Base-by-base conservation (phyloP, 2,888 invertebrate genomes). In the Coenonympha glycerion region DNA sequence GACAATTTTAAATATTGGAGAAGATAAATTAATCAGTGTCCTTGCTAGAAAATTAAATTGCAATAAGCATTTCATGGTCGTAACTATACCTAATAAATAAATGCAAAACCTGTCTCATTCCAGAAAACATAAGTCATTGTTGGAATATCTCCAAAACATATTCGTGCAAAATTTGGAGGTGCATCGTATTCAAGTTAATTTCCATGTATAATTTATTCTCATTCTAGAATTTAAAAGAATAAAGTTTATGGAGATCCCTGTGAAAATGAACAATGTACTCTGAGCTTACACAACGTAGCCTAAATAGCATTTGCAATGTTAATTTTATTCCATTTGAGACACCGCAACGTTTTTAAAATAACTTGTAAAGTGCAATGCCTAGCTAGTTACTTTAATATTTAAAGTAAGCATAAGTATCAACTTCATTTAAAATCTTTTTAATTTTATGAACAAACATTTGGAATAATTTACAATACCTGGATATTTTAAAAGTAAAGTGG, bases 271-370 rank as follows among this genome's bases (percentile, higher is more conserved):
- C 64, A 61, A 61, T 60, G 58, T 61, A 58, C 54, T 56, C 56
- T 41, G 49, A 53, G 56, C 57, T 61, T 57, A 53, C 61, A 60
- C 51, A 53, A 52, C 59, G 59, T 48, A 48, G 48, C 49, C 51
- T 53, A 53, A 59, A 56, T 55, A 57, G 59, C 57, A 61, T 65
- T 59, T 66, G 63, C 61, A 63, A 63, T 64, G 62, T 63, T 63
- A 67, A 67, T 66, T 64, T 59, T 58, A 61, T 63, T 61, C 58
- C 56, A 53, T 55, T 63, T 60, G 56, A 60, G 62, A 59, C 58
- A 53, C 59, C 53, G 57, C 47, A 52, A 58, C 59, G 59, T 55
- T 60, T 60, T 57, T 55, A 52, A 60, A 57, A 53, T 22, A 52
- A 52, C 51, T 51, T 53, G 47, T 53, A 49, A 51, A 49, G 47